Base-by-base conservation (phyloP, 2,113 vertebrate species). In the Tretioscincus oriximinensis region DNA sequence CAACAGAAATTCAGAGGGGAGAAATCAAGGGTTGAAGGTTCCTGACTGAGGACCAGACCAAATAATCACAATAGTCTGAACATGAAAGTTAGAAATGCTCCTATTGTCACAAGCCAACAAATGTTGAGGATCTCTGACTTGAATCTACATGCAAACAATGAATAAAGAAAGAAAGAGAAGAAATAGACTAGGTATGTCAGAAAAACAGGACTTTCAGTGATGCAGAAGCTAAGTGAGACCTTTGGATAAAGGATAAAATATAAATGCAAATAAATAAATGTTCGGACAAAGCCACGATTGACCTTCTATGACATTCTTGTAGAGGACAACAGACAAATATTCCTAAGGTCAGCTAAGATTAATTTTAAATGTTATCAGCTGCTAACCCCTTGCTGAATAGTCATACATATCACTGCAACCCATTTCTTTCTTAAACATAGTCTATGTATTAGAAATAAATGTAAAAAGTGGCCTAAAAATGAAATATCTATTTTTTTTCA, bases 401-500 rank as follows among this genome's bases (percentile, higher is more conserved):
- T 54, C 63, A 61, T 61, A 22, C 88, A 88, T 92, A 90, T 71
- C 73, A 78, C 82, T 88, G 82, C 87, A 88, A 87, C 75, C 78
- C 82, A 47, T 66, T 90, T 78, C 81, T 87, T 71, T 35, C 78
- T 90, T 86, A 77, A 84, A 90, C 86, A 88, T 90, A 89, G 90
- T 90, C 91, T 93, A 69, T 58, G 78, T 71, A 65, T n/a, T 24
- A 64, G 24, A 84, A 82, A 67, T 81, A 88, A 84, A 69, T 1
- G 76, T 3, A 75, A 86, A 75, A 58, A 84, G 82, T 66, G 83
- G 82, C 58, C 80, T 82, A 81, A 92, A 86, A 91, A 92, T 51
- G 67, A 76, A 88, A 89, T 88, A 87, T 86, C 68, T 79, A 72
- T 77, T 86, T 79, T 81, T 90, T 86, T 91, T 92, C 89, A 86